Evolutionary conservation across 2,113 vertebrate species (phyloP), one percentile per base, ranked within the genome.

Genomic region (Triplophysa siluroides): DNA sequence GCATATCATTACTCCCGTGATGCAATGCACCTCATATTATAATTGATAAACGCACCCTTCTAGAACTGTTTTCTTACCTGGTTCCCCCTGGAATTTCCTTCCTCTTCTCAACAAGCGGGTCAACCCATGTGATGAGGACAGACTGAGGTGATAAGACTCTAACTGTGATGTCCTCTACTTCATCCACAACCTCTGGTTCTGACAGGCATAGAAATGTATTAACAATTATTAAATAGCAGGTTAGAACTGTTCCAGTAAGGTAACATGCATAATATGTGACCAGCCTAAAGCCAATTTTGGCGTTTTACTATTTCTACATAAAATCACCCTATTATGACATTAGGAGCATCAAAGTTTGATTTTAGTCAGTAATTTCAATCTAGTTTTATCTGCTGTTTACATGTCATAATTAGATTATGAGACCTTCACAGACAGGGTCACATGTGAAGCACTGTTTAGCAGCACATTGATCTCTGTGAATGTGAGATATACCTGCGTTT

Each of bases 81-180:
- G 86, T 76, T 69, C 70, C 83, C 19, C 70, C 83, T 0, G 86
- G 79, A 45, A 12, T 68, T 50, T 91, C 92, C 86, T 93, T 96
- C 84, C 92, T 90, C 84, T 95, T 97, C 83, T 98, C 94, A 38
- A 94, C 81, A 19, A 90, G 83, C 2, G 97, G 95, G 83, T 99
- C 97, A 63, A 96, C 88, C 98, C 98, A 99, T 72, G 95, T 85
- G 38, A 99, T 95, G 0, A 98, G 93, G 78, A 99, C 96, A 1
- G 97, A 98, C 72, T 97, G 95, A n/a, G 97, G 93, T 4, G 97
- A 98, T 91, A 98, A 94, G 45, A 99, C 96, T 33, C 98, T 94
- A 82, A 96, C 96, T 14, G 89, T 94, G 84, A 98, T 85, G 84
- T 99, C 98, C 86, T 90, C 89, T 3, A 93, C 93, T 64, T 95